Conservation (phyloP, 2,888 invertebrate species). For the Drosophila colorata region DNA sequence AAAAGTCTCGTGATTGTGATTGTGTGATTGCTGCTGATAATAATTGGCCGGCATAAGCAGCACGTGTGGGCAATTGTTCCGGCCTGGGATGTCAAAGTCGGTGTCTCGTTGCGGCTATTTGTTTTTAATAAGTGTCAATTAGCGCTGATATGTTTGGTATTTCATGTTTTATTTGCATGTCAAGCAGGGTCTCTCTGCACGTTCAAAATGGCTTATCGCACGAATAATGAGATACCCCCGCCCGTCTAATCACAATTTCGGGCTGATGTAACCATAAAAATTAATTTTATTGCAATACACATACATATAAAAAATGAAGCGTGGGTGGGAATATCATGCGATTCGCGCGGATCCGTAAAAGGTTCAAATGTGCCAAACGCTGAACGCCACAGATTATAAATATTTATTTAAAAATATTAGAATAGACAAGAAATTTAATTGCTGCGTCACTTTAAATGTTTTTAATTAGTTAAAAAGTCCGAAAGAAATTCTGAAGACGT, state of each 20-base stretch:
- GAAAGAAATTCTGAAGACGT: conserved; percentile 6
- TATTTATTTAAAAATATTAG: conserved; percentile 2
- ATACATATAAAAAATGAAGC: conserved; percentile 20
- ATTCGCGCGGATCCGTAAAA: conserved; percentile 31
- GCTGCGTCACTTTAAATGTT: conserved; percentile 39
- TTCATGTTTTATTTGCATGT: conserved; percentile 46
- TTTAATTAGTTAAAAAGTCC: conserved; percentile 21
- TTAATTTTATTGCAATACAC: conserved; percentile 46
- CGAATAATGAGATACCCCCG: conserved; percentile 43
- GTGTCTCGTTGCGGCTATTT: conserved; percentile 13
- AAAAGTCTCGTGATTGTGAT: conserved; percentile 70
- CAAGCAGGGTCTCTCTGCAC: conserved; percentile 5
- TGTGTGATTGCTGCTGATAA: conserved; percentile 43
- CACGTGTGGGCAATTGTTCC: conserved; percentile 62
- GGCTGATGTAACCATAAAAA: conserved; percentile 68
- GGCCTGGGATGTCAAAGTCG: conserved; percentile 42
- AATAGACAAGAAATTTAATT: conserved; percentile 30
- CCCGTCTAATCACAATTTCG: conserved; percentile 32
- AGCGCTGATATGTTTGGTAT: conserved; percentile 50
- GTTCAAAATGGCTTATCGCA: conserved; percentile 55
- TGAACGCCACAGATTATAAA: conserved; percentile 27
- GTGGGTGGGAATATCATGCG: conserved; percentile 49
- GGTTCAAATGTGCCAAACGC: conserved; percentile 15
- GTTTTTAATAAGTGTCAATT: conserved; percentile 75
- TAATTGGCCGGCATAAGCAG: conserved; percentile 35